phyloP scores from a whole-genome alignment of 2,888 invertebrate species.

The Arenicola marina region DNA sequence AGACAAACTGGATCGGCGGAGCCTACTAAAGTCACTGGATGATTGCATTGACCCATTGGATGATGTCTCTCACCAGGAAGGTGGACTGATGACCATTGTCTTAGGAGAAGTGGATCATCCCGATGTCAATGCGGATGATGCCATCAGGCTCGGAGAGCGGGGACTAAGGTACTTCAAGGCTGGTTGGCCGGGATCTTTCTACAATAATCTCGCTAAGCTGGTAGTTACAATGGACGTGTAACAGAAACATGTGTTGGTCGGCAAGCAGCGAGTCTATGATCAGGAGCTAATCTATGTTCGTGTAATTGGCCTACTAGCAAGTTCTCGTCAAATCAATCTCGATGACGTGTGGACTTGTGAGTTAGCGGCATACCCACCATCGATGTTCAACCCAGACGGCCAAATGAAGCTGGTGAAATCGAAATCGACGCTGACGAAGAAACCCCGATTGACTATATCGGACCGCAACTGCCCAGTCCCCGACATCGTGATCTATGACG shows the following conservation, averaged over 20 bases:
- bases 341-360: slow-evolving; percentile 16
- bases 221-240: slow-evolving; percentile 8
- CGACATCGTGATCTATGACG: slow-evolving; percentile 10
- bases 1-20: neutral
- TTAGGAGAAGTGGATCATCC: slow-evolving; percentile 12
- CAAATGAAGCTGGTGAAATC: slow-evolving; percentile 5
- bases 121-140: slow-evolving; percentile 11
- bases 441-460: slow-evolving; percentile 11
- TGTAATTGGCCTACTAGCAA: slow-evolving; percentile 15
- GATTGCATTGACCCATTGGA: slow-evolving; percentile 13
- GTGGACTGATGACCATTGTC: slow-evolving; percentile 18
- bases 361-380: slow-evolving; percentile 19
- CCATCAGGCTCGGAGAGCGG: slow-evolving; percentile 5
- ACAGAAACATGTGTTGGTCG: slow-evolving; percentile 9
- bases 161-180: neutral
- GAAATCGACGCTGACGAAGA: slow-evolving; percentile 9
- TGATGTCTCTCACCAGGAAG: slow-evolving; percentile 14
- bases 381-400: slow-evolving; percentile 19
- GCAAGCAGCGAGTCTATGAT: slow-evolving; percentile 9
- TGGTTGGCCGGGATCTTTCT: slow-evolving; percentile 11
- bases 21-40: slow-evolving; percentile 4
- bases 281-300: slow-evolving; percentile 11
- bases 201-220: neutral
- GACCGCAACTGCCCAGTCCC: slow-evolving; percentile 7
- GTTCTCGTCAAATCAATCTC: slow-evolving; percentile 9